Evolutionary conservation across 2,797 vertebrate species (phyloP).

Genomic region (Sebastes diaconus): DNA sequence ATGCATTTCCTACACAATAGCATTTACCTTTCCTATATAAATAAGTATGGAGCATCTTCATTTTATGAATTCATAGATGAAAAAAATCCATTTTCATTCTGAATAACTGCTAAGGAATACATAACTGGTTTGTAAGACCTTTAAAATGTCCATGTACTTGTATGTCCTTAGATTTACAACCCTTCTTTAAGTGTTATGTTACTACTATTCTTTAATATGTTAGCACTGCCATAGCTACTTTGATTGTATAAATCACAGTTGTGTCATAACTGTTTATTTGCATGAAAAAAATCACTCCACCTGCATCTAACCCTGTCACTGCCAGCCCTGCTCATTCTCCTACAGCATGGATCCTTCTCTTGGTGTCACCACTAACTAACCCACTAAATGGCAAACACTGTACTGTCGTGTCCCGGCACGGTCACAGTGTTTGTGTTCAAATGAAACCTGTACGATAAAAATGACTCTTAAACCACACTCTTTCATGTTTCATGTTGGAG

Average conservation of each 20-base stretch:
- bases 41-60: neutral
- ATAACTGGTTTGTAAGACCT: neutral
- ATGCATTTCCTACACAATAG: neutral
- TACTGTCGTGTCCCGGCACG: neutral
- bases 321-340: constrained; percentile 5
- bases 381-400: constrained; percentile 18
- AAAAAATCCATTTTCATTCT: neutral
- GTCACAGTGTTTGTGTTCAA: constrained; percentile 8
- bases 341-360: constrained; percentile 41
- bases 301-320: constrained; percentile 26
- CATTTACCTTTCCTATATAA: neutral
- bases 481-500: constrained; percentile 43
- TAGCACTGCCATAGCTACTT: neutral
- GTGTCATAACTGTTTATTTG: constrained; percentile 22
- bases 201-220: neutral
- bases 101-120: neutral
- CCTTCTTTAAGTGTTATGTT: neutral
- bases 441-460: neutral
- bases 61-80: neutral
- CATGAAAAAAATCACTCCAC: constrained; percentile 27
- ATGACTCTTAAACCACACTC: neutral
- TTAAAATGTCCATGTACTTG: neutral
- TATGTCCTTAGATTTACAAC: neutral
- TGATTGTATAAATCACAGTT: neutral
- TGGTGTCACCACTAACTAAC: constrained; percentile 6